Base-by-base conservation (phyloP, 2,113 vertebrate genomes). In the Physeter macrocephalus region DNA sequence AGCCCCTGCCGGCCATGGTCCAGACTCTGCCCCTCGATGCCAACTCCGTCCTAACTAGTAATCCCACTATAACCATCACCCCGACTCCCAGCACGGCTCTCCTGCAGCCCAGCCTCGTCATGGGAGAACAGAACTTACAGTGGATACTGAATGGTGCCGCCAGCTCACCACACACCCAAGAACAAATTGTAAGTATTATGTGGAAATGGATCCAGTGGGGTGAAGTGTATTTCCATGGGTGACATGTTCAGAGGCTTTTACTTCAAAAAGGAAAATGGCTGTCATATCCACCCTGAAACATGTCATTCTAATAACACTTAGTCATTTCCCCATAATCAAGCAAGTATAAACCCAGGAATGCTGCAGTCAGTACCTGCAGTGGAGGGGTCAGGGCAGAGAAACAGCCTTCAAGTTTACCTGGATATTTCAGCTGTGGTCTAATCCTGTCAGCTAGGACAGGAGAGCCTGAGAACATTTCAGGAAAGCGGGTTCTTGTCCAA, bases 51-150 rank as follows among this genome's bases (percentile, higher is more conserved):
- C 97, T 99, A 87, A 98, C 98, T 89, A 98, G 98, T 91, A 99
- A 98, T 49, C 98, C 99, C 34, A 98, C 98, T 9, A 98, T 99
- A 97, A 98, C 99, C 74, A 98, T 99, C 84, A 98, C 99, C 81
- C 98, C 99, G 2, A 98, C 99, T 93, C 99, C 99, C 88, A 99
- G 98, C 97, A 98, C 99, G 7, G 99, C 99, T 85, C 98, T 99
- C 87, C 98, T 99, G 97, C 99, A 99, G 98, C 99, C 99, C 96
- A 98, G 99, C 98, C 98, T 99, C 14, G 99, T 99, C 94, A 99
- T 99, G 99, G 99, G 99, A 64, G 99, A 99, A 98, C 99, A 99
- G 97, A 99, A 99, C 98, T 98, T 99, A 25, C 99, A 99, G 74
- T 99, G 99, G 99, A 99, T 99, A 97, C 99, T 99, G 89, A 99